phyloP scores from a whole-genome alignment of 2,113 vertebrate species.

The Apodemus speciosus region DNA sequence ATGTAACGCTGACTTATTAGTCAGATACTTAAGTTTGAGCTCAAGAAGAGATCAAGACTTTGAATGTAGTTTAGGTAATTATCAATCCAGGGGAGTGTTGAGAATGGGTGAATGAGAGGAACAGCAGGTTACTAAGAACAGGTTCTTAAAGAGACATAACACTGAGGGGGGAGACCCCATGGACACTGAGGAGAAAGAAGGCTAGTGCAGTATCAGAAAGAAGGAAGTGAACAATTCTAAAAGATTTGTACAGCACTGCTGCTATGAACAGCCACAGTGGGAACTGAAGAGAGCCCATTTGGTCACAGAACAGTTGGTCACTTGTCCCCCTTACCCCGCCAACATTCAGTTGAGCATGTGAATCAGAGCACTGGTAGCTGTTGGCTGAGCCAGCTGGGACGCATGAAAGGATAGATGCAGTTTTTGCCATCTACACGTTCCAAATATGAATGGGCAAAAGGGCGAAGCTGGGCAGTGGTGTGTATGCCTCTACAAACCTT shows the following conservation, averaged over 20 bases:
- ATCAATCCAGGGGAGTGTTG: not conserved
- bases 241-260: no score
- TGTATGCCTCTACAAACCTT: no score
- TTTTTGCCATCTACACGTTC: not conserved
- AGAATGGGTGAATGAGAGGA: not conserved
- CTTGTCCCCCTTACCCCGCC: not conserved
- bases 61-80: not conserved
- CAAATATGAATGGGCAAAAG: not conserved
- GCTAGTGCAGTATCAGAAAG: not conserved
- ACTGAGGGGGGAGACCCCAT: not conserved
- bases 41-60: not conserved
- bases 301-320: not conserved
- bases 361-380: not conserved
- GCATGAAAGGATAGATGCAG: not conserved
- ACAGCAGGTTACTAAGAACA: not conserved
- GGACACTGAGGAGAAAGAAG: not conserved
- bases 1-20: not conserved
- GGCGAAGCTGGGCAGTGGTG: no score
- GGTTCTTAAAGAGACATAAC: not conserved
- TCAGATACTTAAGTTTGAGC: not conserved
- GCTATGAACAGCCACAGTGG: not conserved
- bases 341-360: not conserved
- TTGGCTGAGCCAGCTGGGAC: not conserved
- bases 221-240: not conserved
- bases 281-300: not conserved